These are phyloP conservation scores for Ctenoplectra terminalis DNA, from an alignment of 1,140 invertebrate genomes.

Conservation along the genomic window DNA sequence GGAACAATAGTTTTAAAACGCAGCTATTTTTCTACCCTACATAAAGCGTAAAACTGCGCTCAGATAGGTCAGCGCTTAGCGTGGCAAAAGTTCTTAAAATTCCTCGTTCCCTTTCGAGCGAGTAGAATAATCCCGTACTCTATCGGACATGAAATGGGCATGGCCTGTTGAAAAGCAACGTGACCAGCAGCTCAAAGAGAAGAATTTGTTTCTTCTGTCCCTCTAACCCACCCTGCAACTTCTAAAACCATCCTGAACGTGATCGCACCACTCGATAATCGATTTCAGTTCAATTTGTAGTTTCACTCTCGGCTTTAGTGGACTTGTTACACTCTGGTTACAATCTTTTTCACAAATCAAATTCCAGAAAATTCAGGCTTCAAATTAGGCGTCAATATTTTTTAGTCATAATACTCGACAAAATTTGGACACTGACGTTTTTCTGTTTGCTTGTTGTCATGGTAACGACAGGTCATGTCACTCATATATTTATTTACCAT, in stretches of 20 bases:
- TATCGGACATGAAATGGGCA: conserved; percentile 19
- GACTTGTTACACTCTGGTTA: not conserved
- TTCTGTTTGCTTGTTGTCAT: too few species aligned
- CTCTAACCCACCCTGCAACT: not conserved
- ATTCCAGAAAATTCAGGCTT: not conserved
- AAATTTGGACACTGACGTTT: too few species aligned
- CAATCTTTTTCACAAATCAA: not conserved
- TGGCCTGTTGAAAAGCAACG: conserved; percentile 7
- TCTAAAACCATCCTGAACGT: not conserved
- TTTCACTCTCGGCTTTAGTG: not conserved
- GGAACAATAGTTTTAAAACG: not conserved
- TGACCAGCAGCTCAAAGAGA: conserved; percentile 5
- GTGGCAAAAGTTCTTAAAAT: not conserved
- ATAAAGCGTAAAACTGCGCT: too few species aligned
- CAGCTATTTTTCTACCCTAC: too few species aligned
- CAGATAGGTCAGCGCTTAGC: not conserved
- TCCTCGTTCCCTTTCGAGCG: not conserved
- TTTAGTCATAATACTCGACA: too few species aligned
- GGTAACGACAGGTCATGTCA: too few species aligned
- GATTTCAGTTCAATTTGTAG: conserved; percentile 27
- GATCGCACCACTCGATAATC: not conserved
- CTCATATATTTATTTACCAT: too few species aligned
- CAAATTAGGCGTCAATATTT: not conserved
- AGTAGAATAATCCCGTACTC: conserved; percentile 16
- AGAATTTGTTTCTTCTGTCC: conserved; percentile 6